Evolutionary conservation across 2,888 invertebrate genomes (phyloP), one percentile per base, ranked within the genome.

Genomic region (Rhingia campestris): DNA sequence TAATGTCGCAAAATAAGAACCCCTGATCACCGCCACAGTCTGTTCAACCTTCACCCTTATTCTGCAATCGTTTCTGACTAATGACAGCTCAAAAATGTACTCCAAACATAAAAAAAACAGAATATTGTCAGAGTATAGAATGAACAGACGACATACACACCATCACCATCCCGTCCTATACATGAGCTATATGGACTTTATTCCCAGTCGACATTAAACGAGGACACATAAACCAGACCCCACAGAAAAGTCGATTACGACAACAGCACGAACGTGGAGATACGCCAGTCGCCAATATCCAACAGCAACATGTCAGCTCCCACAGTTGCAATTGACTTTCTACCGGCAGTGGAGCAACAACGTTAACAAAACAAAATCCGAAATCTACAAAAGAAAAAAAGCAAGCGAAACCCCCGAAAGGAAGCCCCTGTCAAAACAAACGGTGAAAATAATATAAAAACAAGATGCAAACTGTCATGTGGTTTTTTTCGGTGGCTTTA

Each of bases 311-410:
- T 58, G 49, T 56, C 67, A 54, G 54, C 54, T 54, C 35, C 45
- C 53, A 54, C 67, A 69, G 69, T 69, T 58, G 58, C 69, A 69
- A 47, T 69, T 47, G 39, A 47, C 56, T 58, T 49, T 49, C 58
- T 37, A 69, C 37, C 47, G 58, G 37, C 9, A 47, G 33, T 10
- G 47, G 69, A 58, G 39, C 69, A 37, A 37, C 35, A 53, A 53
- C 10, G n/a, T 7, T 33, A 12, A 53, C n/a, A 32, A 10, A 35
- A 6, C 7, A 12, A 33, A 12, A 22, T 22, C 22, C 22, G 22
- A 22, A 22, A 22, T 22, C 22, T 22, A 22, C 22, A 2, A 12
- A n/a, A 1, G 12, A 12, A 35, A 30, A 10, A 56, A 22, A 0
- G 10, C 0, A 39, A 7, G 30, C 30, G 22, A 22, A 2, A 22